Conservation (phyloP, 1,140 invertebrate species). For the Hetaerina americana region DNA sequence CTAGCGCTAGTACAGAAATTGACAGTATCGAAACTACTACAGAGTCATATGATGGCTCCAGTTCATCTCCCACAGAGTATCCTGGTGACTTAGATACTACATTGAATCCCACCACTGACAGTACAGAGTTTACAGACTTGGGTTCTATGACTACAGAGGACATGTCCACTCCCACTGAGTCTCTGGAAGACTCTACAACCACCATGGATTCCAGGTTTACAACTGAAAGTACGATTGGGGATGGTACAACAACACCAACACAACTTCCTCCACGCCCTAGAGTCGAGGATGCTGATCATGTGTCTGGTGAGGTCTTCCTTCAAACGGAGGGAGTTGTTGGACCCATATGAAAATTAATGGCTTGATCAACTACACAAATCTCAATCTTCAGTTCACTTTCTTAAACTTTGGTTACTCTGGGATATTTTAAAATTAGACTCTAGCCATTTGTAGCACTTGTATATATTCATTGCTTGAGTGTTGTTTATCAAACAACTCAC, state of each 20-base stretch:
- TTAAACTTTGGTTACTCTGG: too few relatives aligned
- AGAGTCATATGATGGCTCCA: too few relatives aligned
- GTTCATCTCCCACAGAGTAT: neutral
- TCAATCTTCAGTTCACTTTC: too few relatives aligned
- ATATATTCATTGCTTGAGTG: conserved; percentile 21
- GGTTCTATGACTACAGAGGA: neutral
- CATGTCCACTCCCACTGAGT: neutral
- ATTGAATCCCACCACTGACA: neutral
- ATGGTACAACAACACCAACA: neutral
- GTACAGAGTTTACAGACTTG: neutral
- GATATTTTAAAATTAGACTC: too few relatives aligned
- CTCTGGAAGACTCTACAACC: neutral
- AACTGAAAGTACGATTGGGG: neutral
- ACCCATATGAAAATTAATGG: too few relatives aligned
- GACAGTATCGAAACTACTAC: too few relatives aligned
- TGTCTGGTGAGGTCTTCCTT: neutral
- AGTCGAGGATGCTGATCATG: neutral
- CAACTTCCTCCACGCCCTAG: neutral
- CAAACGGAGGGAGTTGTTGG: neutral
- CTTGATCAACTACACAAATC: too few relatives aligned
- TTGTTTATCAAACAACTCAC: conserved; percentile 12
- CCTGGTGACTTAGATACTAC: neutral
- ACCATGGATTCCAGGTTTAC: neutral
- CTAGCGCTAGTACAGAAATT: too few relatives aligned
- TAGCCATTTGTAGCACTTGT: neutral